Evolutionary conservation across 37 sponge, comb jelly and placozoan genomes (phyloP), one percentile per base, ranked within the genome.

Genomic region (Agelas oroides): DNA sequence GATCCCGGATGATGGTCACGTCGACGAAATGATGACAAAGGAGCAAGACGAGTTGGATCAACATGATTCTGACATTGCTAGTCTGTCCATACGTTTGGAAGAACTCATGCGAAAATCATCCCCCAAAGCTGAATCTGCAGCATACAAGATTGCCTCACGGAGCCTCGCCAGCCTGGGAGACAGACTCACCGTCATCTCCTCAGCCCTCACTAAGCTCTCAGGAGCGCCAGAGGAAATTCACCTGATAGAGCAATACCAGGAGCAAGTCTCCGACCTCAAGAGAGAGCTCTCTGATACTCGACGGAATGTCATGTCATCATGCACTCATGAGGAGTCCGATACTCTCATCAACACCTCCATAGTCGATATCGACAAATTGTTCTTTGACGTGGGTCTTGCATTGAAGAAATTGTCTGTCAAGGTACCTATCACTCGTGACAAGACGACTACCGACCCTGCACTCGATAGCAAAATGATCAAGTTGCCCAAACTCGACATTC

Each of bases 401-500:
- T 14, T 70, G 13, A 70, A 70, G 70, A 70, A 70, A 34, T 40
- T 36, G 15, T 40, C 35, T 35, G 17, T 36, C 35, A 12, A 36
- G 21, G 73, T 82, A 15, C 82, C 82, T 61, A 3, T 8, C 8
- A 8, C 46, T 46, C 15, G 53, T 27, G 31, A 27, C 35, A 11
- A 27, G 30, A 5, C 5, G 30, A 30, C 5, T 5, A 31, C 19
- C 35, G 12, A 18, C 53, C 46, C 46, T 12, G 71, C 34, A 25
- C 40, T 65, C 0, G 65, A 40, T 27, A 37, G 38, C 30, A 82
- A 70, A 35, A 39, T 82, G 19, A 24, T 77, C 64, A 77, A 56
- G 33, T 39, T 77, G 40, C 78, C 78, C 21, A 77, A 77, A 40
- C 21, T 77, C 17, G 78, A 61, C 34, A 40, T 61, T 25, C 78